These are phyloP conservation scores for Pachymerium ferrugineum DNA, from an alignment of 2,888 invertebrate species.

Conservation along the genomic window DNA sequence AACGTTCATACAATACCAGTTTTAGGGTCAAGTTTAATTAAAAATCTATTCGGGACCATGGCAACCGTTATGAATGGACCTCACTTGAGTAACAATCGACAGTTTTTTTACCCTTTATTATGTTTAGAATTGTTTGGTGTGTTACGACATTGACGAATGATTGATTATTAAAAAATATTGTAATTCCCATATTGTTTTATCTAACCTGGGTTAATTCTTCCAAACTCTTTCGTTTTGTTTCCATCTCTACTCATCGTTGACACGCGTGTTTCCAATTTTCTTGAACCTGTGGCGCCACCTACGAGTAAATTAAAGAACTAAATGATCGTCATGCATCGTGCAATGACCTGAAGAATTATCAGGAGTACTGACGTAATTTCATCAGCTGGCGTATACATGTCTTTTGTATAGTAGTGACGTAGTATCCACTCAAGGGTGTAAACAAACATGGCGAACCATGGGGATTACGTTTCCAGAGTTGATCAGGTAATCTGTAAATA, in stretches of 20 bases:
- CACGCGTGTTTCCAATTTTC: background rate
- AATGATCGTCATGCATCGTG: too few species aligned
- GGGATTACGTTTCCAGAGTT: background rate
- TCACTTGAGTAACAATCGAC: too few species aligned
- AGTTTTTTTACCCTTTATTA: too few species aligned
- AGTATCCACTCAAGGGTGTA: background rate
- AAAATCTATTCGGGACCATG: too few species aligned
- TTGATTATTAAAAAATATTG: background rate
- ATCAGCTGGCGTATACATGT: too few species aligned
- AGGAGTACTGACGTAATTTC: too few species aligned
- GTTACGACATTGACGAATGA: background rate
- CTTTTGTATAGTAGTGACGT: too few species aligned
- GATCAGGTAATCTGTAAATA: background rate
- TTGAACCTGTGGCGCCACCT: background rate
- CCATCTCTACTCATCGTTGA: background rate
- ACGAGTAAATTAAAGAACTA: background rate
- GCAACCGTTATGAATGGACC: too few species aligned
- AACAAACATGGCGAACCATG: background rate
- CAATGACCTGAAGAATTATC: too few species aligned
- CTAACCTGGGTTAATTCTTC: conserved; percentile 8
- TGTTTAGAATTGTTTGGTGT: background rate
- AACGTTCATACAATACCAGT: too few species aligned
- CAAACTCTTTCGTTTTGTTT: background rate
- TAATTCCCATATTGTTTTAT: background rate
- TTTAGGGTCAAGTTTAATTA: too few species aligned